Evolutionary conservation across 2,113 vertebrate species (phyloP).

Genomic region (Grallaria varia): DNA sequence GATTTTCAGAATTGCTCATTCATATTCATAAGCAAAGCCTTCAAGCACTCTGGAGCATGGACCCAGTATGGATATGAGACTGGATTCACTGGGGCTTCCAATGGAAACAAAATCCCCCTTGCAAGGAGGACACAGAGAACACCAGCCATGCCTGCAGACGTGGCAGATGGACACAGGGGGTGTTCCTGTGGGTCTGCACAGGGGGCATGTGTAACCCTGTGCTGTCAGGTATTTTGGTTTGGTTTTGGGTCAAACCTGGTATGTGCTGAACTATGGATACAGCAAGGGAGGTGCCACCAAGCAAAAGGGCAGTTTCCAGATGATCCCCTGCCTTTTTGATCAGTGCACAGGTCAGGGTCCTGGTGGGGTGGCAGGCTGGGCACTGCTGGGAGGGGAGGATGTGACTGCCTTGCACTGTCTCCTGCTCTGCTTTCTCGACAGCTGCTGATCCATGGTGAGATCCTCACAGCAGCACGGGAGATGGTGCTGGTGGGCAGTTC

Average conservation of each 20-base stretch:
- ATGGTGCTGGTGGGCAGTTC: rapidly evolving
- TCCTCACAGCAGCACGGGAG: rapidly evolving
- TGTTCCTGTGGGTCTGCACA: not conserved
- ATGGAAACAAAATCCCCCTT: not conserved
- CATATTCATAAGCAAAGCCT: not conserved
- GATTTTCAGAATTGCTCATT: not conserved
- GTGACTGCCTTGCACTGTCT: not conserved
- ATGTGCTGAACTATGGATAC: not conserved
- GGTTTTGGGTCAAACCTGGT: rapidly evolving
- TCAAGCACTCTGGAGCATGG: not conserved
- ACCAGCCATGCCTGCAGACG: not conserved
- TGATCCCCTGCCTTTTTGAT: not conserved
- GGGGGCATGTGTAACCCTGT: rapidly evolving
- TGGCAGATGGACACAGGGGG: not conserved
- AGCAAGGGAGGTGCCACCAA: not conserved
- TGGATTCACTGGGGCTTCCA: not conserved
- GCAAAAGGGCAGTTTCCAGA: not conserved
- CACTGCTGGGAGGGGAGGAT: not conserved
- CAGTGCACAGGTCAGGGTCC: not conserved
- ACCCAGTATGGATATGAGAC: not conserved
- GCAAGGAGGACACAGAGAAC: not conserved
- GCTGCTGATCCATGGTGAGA: not conserved
- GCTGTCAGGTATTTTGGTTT: not conserved
- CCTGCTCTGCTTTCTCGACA: not conserved
- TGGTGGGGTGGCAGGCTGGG: rapidly evolving